Evolutionary conservation across 2,797 vertebrate species (phyloP).

Genomic region (Schizopygopsis malacanthus): DNA sequence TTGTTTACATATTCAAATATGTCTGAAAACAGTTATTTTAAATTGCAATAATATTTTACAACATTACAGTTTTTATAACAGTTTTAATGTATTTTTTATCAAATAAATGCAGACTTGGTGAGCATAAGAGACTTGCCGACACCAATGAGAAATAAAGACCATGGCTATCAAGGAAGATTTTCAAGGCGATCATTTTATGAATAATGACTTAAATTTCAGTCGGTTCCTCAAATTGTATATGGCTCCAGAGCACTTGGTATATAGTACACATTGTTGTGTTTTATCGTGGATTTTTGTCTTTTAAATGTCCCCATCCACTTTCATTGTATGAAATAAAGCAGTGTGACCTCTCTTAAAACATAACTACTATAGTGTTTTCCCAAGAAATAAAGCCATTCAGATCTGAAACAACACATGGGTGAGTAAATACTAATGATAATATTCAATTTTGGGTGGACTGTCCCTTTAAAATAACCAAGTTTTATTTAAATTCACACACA

Average conservation of each 20-base stretch:
- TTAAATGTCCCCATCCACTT: background rate
- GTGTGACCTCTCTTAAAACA: background rate
- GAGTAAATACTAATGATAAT: background rate
- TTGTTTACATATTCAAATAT: background rate
- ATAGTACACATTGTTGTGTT: background rate
- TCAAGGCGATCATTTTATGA: background rate
- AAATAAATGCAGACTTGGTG: background rate
- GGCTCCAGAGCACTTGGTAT: background rate
- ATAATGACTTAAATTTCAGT: background rate
- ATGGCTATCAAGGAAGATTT: background rate
- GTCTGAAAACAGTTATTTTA: background rate
- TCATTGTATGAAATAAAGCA: background rate
- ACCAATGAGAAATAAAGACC: background rate
- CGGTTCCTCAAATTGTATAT: background rate
- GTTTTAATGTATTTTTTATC: background rate
- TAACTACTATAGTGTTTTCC: background rate
- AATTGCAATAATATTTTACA: no score
- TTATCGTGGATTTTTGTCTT: background rate
- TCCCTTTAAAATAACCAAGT: background rate
- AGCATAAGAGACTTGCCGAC: background rate
- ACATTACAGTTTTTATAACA: no score
- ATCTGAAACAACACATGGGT: background rate
- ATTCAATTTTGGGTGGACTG: background rate
- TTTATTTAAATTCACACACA: background rate
- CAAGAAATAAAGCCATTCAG: background rate